Conservation (phyloP, 2,888 invertebrate species). For the Epinotia brunnichana region DNA sequence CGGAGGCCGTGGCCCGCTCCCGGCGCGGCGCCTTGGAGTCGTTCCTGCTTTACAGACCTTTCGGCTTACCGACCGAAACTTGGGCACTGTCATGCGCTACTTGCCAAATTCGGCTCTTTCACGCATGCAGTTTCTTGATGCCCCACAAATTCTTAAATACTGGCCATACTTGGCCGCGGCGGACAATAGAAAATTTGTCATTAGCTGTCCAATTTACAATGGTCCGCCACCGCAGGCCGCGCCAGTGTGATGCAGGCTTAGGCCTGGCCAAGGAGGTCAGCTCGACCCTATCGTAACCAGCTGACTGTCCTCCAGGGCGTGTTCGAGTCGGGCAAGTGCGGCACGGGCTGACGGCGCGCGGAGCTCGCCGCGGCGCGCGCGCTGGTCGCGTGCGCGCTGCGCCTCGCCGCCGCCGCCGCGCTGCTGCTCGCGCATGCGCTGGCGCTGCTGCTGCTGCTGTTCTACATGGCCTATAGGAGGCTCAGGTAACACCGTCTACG, state of each 20-base stretch:
- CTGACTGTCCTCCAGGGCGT: slow-evolving; percentile 81
- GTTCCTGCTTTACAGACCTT: slow-evolving; percentile 89
- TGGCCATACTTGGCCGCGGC: no score
- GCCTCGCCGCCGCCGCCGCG: slow-evolving; percentile 52
- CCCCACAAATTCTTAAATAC: no score
- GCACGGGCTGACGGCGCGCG: slow-evolving; percentile 86
- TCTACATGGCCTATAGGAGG: slow-evolving; percentile 50
- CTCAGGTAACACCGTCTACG: slow-evolving; percentile 6
- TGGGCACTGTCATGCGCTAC: no score
- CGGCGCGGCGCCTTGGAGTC: slow-evolving; percentile 88
- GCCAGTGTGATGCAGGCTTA: no score
- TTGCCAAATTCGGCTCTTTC: no score
- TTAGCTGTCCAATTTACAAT: no score
- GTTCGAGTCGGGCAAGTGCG: slow-evolving; percentile 94
- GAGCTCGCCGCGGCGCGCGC: slow-evolving; percentile 67
- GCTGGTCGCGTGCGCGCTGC: slow-evolving; percentile 49
- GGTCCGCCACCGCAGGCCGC: no score
- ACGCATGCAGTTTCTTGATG: no score
- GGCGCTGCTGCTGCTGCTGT: slow-evolving; percentile 58
- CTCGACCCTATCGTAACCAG: no score
- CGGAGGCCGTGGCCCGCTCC: slow-evolving; percentile 89
- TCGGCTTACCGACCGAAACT: no score
- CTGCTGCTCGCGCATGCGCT: slow-evolving; percentile 50
- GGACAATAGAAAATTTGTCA: no score
- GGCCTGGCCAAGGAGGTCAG: no score